Evolutionary conservation across 2,113 vertebrate species (phyloP), one percentile per base, ranked within the genome.

Genomic region (Motacilla tschutschensis): DNA sequence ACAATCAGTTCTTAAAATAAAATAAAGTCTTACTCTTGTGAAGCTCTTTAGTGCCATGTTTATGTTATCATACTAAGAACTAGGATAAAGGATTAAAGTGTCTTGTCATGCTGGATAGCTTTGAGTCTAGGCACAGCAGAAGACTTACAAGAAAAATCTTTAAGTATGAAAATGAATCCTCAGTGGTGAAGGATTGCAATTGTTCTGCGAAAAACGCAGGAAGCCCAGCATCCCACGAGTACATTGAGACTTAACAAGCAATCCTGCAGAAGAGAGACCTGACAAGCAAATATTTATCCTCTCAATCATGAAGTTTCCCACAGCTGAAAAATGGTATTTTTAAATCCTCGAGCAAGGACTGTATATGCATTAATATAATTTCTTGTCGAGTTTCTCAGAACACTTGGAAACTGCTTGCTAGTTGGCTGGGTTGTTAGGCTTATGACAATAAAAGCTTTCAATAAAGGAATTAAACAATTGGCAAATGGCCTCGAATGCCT

Each of bases 381-480:
- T 79, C 72, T 48, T 33, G n/a, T 40, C 20, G 67, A 84, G 75
- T 74, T 86, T 77, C 69, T 85, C 55, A 28, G 89, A 83, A 69
- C 38, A 33, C 33, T 71, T 92, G 80, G 91, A 79, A 76, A 50
- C 77, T 40, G 74, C 48, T 78, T 50, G 22, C 57, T 63, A 51
- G 58, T 51, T 90, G 65, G 51, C 73, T 66, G 60, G 15, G 40
- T 51, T 46, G 40, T 67, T 71, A 29, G 38, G 35, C 58, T 90
- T 75, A 60, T 28, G 21, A 77, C 9, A 4, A 44, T 77, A 59
- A 73, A 75, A 79, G 62, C 70, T 83, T 89, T 93, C 70, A 94
- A 33, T 83, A 72, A 91, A 85, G 80, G 90, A 75, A 89, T 95
- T 90, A 36, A 85, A 91, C 58, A 59, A 75, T 16, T 93, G 88